Percentiles rank a stretch among this genome's conserved stretches.
These are phyloP conservation scores for Diglossa cyanea DNA, from an alignment of 2,797 vertebrate genomes.

Conservation along the genomic window DNA sequence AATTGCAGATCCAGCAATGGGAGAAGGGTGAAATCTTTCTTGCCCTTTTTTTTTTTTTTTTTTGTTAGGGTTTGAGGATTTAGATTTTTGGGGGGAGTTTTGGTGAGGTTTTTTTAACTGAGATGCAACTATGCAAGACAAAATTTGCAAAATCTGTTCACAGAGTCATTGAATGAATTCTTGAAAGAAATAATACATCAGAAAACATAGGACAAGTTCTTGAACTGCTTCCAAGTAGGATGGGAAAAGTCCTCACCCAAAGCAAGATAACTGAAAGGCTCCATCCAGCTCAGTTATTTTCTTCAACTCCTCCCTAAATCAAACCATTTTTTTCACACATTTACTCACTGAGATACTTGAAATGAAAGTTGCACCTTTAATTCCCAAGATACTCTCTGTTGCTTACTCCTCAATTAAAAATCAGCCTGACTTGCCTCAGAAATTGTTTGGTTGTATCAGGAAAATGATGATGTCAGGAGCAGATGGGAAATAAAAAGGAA, in stretches of 20 bases:
- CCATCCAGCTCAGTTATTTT: not conserved
- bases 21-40: not conserved
- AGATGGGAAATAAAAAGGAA: not conserved
- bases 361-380: not conserved
- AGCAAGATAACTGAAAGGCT: not conserved
- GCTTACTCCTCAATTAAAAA: not conserved
- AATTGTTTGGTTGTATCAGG: not conserved
- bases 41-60: not conserved
- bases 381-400: not conserved
- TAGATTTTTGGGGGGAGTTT: not conserved
- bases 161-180: not conserved
- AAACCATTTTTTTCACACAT: not conserved
- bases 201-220: not conserved
- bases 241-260: not conserved
- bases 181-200: not conserved
- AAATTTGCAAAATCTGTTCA: not conserved
- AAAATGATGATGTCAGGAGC: not conserved
- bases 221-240: not conserved
- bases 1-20: not conserved
- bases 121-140: not conserved
- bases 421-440: not conserved
- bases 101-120: fast-evolving
- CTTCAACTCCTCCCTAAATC: not conserved
- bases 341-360: not conserved
- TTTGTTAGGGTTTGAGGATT: not conserved